Percentiles rank a stretch among this genome's conserved stretches.
Conservation (phyloP, 2,888 invertebrate genomes). For the Nephrocerus scutellatus region DNA sequence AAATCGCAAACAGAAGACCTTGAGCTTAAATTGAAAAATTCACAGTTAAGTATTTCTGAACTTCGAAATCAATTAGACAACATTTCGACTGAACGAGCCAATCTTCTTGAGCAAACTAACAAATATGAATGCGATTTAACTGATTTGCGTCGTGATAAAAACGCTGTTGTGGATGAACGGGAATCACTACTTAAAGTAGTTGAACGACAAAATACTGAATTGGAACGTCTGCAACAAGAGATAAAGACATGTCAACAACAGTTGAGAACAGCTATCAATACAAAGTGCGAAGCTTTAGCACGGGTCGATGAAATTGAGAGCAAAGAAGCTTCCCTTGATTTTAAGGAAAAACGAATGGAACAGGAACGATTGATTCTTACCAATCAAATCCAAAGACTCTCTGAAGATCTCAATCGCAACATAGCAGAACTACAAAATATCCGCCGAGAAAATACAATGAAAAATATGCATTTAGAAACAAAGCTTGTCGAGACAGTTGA, state of each 20-base stretch:
- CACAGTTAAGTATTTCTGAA: conserved; percentile 57
- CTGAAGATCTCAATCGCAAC: conserved; percentile 70
- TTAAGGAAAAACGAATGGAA: conserved; percentile 76
- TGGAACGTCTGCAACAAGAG: conserved; percentile 65
- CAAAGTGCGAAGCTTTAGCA: conserved; percentile 77
- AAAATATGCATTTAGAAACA: conserved; percentile 62
- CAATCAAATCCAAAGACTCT: conserved; percentile 71
- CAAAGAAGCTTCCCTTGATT: conserved; percentile 69
- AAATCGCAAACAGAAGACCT: conserved; percentile 59
- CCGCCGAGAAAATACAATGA: conserved; percentile 64
- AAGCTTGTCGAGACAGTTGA: conserved; percentile 71
- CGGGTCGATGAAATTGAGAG: conserved; percentile 74
- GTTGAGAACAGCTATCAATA: conserved; percentile 64
- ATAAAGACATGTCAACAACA: conserved; percentile 64
- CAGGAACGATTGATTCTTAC: conserved; percentile 70
- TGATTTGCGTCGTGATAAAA: conserved; percentile 62
- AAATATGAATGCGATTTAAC: conserved; percentile 60
- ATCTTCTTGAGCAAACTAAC: conserved; percentile 57
- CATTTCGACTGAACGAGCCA: conserved; percentile 57
- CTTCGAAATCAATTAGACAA: conserved; percentile 58
- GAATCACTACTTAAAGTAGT: conserved; percentile 65
- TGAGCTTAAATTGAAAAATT: conserved; percentile 55
- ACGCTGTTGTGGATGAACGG: conserved; percentile 65
- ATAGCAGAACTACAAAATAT: conserved; percentile 71
- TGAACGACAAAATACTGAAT: conserved; percentile 64